Percentiles rank a stretch among this genome's conserved stretches.
These are phyloP conservation scores for Prosapia bicincta DNA, from an alignment of 2,888 invertebrate genomes.

Conservation along the genomic window DNA sequence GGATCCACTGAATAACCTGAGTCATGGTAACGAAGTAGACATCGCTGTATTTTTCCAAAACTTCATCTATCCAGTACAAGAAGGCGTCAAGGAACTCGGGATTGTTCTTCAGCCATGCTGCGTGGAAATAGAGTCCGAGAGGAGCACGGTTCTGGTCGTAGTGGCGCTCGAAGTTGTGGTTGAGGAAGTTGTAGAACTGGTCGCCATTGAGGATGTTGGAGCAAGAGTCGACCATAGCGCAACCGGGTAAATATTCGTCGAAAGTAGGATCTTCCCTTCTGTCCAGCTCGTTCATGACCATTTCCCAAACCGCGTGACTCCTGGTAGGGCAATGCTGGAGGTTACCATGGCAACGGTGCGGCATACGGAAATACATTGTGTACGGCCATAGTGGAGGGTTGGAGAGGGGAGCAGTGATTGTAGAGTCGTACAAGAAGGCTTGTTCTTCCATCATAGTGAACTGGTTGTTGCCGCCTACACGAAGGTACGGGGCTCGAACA, in stretches of 20 bases:
- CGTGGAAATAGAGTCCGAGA: slow-evolving; percentile 87
- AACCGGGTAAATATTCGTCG: slow-evolving; percentile 86
- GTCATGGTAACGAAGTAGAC: slow-evolving; percentile 95
- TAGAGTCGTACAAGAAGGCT: slow-evolving; percentile 92
- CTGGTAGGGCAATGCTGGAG: slow-evolving; percentile 87
- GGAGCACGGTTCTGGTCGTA: slow-evolving; percentile 89
- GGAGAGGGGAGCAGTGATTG: slow-evolving; percentile 86
- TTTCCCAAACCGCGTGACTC: slow-evolving; percentile 93
- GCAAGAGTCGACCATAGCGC: slow-evolving; percentile 94
- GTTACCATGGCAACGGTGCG: slow-evolving; percentile 90
- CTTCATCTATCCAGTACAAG: slow-evolving; percentile 90
- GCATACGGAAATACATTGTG: slow-evolving; percentile 97
- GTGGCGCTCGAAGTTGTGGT: slow-evolving; percentile 90
- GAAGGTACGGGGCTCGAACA: slow-evolving; percentile 82
- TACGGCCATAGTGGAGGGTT: slow-evolving; percentile 97
- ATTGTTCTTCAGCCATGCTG: slow-evolving; percentile 90
- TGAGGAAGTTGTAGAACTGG: slow-evolving; percentile 91
- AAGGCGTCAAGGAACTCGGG: slow-evolving; percentile 90
- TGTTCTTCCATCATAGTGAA: slow-evolving; percentile 98
- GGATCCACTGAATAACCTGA: slow-evolving; percentile 95
- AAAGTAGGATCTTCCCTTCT: slow-evolving; percentile 86
- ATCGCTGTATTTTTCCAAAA: slow-evolving; percentile 78
- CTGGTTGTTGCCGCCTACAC: slow-evolving; percentile 93
- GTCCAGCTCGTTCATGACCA: slow-evolving; percentile 93
- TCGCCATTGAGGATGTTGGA: slow-evolving; percentile 89